Percentiles rank a stretch among this genome's conserved stretches.
Conservation (phyloP, 2,113 vertebrate genomes). For the Corynorhinus townsendii region DNA sequence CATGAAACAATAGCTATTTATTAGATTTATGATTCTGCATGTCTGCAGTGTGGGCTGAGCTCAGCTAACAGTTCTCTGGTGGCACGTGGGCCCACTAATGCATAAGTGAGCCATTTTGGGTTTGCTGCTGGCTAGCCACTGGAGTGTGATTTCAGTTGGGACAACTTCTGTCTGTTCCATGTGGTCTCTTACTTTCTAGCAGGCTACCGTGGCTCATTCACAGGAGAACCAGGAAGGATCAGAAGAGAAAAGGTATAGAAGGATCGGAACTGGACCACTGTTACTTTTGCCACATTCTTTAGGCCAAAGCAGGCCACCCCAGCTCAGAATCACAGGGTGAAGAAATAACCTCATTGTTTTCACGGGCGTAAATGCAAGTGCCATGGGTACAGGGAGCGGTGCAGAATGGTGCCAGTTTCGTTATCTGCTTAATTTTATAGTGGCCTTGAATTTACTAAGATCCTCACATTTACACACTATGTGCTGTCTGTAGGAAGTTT, state of each 20-base stretch:
- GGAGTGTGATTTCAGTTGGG: not conserved
- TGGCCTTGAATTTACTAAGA: not conserved
- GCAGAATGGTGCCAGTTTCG: not conserved
- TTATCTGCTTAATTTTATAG: not conserved
- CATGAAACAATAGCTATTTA: not conserved
- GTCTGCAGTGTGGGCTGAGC: not conserved
- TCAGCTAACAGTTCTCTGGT: not conserved
- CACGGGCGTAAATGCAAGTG: not conserved
- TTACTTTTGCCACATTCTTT: not conserved
- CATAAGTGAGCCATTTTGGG: not conserved
- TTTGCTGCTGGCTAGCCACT: not conserved
- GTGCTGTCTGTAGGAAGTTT: not conserved
- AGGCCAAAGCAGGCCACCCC: not conserved
- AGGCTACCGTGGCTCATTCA: not conserved
- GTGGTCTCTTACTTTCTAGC: not conserved
- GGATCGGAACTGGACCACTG: not conserved
- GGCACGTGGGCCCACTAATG: not conserved
- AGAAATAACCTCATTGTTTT: not conserved
- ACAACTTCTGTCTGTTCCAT: not conserved
- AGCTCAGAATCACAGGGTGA: not conserved
- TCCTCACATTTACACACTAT: not conserved
- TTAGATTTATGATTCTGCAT: not conserved
- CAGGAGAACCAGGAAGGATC: not conserved
- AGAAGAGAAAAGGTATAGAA: not conserved
- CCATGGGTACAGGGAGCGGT: accelerated